Percentiles rank a stretch among this genome's conserved stretches.
phyloP scores from a whole-genome alignment of 1,140 invertebrate genomes.

The Sitophilus oryzae region DNA sequence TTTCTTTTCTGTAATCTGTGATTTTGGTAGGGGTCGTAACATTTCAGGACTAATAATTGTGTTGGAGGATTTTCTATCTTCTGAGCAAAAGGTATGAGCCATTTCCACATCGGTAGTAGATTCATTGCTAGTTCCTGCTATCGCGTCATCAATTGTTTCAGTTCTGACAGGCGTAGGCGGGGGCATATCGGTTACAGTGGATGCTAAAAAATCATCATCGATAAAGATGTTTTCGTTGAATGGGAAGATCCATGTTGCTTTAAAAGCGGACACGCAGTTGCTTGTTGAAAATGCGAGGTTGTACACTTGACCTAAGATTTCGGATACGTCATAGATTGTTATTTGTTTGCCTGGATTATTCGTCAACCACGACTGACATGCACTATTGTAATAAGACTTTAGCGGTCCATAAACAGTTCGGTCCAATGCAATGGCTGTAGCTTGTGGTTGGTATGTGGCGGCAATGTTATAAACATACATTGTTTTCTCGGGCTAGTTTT shows the following conservation, averaged over 20 bases:
- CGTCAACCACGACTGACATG: constrained; percentile 19
- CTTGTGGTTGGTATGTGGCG: constrained; percentile 39
- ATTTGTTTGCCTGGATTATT: constrained; percentile 11
- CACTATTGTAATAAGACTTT: constrained; percentile 31
- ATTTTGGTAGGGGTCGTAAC: constrained; percentile 4
- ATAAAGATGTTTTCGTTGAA: constrained; percentile 3
- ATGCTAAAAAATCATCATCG: background rate
- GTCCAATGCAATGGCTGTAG: constrained; percentile 44
- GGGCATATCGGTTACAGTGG: too few relatives aligned
- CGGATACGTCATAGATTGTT: constrained; percentile 10
- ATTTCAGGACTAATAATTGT: constrained; percentile 1
- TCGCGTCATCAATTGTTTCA: constrained; percentile 20
- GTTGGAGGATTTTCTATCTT: background rate
- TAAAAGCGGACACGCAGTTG: constrained; percentile 1
- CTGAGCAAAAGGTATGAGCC: background rate
- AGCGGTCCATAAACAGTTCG: constrained; percentile 29
- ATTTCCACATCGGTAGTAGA: constrained; percentile 3
- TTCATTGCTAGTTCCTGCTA: constrained; percentile 4
- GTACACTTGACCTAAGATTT: constrained; percentile 10
- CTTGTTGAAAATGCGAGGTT: background rate
- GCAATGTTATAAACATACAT: constrained; percentile 35
- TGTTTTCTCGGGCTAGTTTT: constrained; percentile 14
- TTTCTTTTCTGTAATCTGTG: constrained; percentile 4
- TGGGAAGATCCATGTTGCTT: constrained; percentile 9
- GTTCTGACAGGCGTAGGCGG: background rate